Evolutionary conservation across 2,113 vertebrate species (phyloP).

Genomic region (Triplophysa dalaica): DNA sequence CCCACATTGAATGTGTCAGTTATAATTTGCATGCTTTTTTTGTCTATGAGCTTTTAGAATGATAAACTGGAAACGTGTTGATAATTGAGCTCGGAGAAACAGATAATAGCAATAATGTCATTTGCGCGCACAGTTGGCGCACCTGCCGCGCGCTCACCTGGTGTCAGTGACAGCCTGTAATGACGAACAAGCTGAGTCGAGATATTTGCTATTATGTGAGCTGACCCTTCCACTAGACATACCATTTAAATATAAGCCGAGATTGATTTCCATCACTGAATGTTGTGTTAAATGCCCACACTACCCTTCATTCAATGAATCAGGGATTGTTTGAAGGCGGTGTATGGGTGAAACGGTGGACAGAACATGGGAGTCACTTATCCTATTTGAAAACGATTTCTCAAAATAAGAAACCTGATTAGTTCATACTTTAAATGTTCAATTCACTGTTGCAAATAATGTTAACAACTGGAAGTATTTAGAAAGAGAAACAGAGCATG

Average conservation of each 20-base stretch:
- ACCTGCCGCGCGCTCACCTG: constrained; percentile 42
- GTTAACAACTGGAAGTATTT: neutral
- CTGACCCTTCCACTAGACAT: constrained; percentile 31
- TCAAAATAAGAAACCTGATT: neutral
- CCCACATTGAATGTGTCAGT: neutral
- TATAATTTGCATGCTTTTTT: neutral
- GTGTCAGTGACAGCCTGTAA: constrained; percentile 36
- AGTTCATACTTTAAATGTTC: neutral
- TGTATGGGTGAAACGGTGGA: no score
- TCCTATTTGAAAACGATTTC: neutral
- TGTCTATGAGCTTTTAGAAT: neutral
- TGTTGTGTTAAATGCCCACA: constrained; percentile 24
- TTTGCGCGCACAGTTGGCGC: constrained; percentile 26
- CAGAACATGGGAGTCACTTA: neutral
- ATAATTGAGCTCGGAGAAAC: constrained; percentile 22
- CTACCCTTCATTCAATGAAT: constrained; percentile 10
- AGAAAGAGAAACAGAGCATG: no score
- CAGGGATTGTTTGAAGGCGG: neutral
- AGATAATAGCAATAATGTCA: constrained; percentile 7
- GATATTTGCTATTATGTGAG: constrained; percentile 10
- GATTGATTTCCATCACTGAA: constrained; percentile 31
- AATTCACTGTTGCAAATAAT: neutral
- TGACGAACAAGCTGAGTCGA: constrained; percentile 28
- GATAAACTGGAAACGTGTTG: constrained; percentile 5
- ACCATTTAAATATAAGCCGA: constrained; percentile 28